Conservation (phyloP, 2,797 vertebrate genomes). For the Staurois parvus region DNA sequence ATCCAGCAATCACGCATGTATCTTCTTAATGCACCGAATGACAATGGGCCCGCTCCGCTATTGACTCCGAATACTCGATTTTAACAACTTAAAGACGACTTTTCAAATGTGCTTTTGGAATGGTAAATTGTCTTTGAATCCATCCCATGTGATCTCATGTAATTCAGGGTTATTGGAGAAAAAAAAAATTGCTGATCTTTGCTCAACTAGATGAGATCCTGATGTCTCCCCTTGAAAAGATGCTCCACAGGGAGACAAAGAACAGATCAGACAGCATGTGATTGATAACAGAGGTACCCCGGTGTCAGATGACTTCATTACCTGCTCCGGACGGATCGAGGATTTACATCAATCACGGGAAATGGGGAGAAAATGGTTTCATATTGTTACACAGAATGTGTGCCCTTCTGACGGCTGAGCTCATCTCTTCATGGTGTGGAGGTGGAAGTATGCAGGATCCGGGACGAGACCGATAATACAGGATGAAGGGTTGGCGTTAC, state of each 20-base stretch:
- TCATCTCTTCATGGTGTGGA: conserved; percentile 29
- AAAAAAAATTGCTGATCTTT: conserved; percentile 58
- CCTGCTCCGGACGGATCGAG: conserved; percentile 23
- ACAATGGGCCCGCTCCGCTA: not conserved
- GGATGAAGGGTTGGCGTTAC: not conserved
- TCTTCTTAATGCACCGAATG: conserved; percentile 18
- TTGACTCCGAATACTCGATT: conserved; percentile 4
- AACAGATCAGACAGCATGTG: conserved; percentile 33
- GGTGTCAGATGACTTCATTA: conserved; percentile 57
- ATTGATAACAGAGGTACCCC: conserved; percentile 60
- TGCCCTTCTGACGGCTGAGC: conserved; percentile 15
- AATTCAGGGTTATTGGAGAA: conserved; percentile 54
- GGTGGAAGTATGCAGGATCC: not conserved
- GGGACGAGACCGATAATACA: conserved; percentile 1
- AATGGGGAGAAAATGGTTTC: conserved; percentile 33
- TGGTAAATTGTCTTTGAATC: conserved; percentile 33
- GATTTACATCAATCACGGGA: conserved; percentile 53
- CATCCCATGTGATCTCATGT: conserved; percentile 46
- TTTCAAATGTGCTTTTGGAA: conserved; percentile 29
- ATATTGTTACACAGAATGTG: conserved; percentile 50
- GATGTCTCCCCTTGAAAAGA: conserved; percentile 58
- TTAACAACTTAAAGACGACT: conserved; percentile 45
- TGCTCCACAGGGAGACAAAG: conserved; percentile 55
- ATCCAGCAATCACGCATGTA: not conserved
- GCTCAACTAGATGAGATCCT: conserved; percentile 59